Base-by-base conservation (phyloP, 2,888 invertebrate genomes). In the Biston betularia region DNA sequence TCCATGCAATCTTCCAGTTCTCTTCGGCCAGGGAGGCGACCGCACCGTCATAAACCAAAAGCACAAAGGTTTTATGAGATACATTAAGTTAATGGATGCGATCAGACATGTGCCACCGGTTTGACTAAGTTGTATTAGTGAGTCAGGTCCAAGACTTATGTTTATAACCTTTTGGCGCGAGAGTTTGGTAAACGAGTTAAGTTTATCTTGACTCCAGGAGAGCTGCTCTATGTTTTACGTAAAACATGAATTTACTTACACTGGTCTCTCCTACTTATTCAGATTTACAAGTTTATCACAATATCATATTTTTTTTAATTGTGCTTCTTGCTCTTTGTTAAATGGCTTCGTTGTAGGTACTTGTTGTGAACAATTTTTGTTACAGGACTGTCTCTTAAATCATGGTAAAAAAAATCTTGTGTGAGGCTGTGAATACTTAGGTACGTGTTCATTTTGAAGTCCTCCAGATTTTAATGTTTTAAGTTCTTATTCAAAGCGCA, bases 11-110 rank as follows among this genome's bases (percentile, higher is more conserved):
- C 55, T 60, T 45, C 59, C 45, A 63, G 55, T 70, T 85, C 79
- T n/a, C 78, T 75, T 54, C 24, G 78, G 79, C 73, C 76, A 35
- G 78, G 79, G 76, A 70, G 79, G 79, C 78, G 80, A 81, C 82
- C 82, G 81, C 79, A 79, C 83, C 79, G 85, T 85, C 87, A 87
- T 91, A 89, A 90, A 89, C 79, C 81, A 84, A 85, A 83, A 82
- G 82, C 84, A 90, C 89, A 90, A 91, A 89, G 89, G 88, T 89
- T 91, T 91, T 90, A 91, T 89, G 85, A 82, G 81, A 78, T 76
- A 83, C 87, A 91, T 90, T 91, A 90, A 85, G 78, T 84, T 89
- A 89, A 92, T 89, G 87, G 87, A 86, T 81, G 80, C 81, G 83
- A 87, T 86, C 84, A 83, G 84, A 86, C 84, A 81, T 85, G 81